Base-by-base conservation (phyloP, 2,113 vertebrate species). In the Trogon surrucura region DNA sequence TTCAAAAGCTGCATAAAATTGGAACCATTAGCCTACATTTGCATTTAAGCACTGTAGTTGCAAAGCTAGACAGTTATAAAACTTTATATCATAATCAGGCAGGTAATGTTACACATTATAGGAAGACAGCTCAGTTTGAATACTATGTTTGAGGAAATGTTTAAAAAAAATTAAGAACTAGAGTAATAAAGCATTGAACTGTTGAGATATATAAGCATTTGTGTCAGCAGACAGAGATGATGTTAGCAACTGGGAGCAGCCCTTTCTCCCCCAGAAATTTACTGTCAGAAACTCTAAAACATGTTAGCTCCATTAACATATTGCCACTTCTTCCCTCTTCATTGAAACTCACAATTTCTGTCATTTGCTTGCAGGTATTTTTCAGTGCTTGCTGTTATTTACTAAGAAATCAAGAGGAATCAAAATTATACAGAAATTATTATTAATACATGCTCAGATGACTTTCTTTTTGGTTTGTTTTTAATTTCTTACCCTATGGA, bases 11-110 rank as follows among this genome's bases (percentile, higher is more conserved):
- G 58, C 53, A 67, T 66, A 16, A 80, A 88, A 79, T 78, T 72
- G 85, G 92, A 90, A 53, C 89, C 36, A 62, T 91, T 91, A 69
- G 29, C 30, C 79, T 93, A 8, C 67, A 91, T 95, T 97, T 97
- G 69, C 61, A 81, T 94, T 96, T 94, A 93, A 79, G 56, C n/a
- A 81, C 70, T 75, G n/a, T 41, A 69, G 38, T 15, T 93, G 58
- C 94, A 88, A 92, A 92, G 34, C 5, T 65, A 91, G 69, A 23
- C n/a, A 51, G 57, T 75, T 95, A 79, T 25, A 74, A 72, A 95
- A 88, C 75, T 87, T 48, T 92, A 93, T 88, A 93, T 94, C 95
- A 81, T 78, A 70, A 95, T 92, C 69, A 81, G 74, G 67, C 44
- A 80, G 69, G 57, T 96, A 80, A 85, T 18, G 22, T 79, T 82